Evolutionary conservation across 2,113 vertebrate genomes (phyloP), one percentile per base, ranked within the genome.

Genomic region (Podarcis raffonei): DNA sequence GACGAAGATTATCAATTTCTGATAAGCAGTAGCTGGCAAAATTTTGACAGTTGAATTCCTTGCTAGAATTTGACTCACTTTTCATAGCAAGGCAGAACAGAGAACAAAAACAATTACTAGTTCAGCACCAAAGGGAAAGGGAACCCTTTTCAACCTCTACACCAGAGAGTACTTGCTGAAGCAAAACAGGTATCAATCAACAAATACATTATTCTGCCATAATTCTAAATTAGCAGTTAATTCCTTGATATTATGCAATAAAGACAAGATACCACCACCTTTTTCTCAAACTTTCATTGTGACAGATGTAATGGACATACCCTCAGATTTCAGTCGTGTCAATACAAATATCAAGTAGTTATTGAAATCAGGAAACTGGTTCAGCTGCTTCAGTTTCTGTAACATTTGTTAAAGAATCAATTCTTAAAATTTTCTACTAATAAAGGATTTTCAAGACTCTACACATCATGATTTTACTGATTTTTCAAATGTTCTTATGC

Each of bases 291-390:
- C 5, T 72, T 37, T 35, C 9, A 48, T 87, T 27, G n/a, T 57
- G 27, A 59, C 27, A 81, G 32, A 72, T 81, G 81, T 81, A 74
- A 71, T 48, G 35, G 74, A 35, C 94, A 4, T 95, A 99, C 98
- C 98, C 95, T 99, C 98, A 1, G 98, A 98, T 92, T 98, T 99
- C 48, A 99, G 97, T 90, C 98, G 98, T 0, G 98, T 99, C 89
- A 99, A 96, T 75, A 99, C 98, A 30, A 99, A 99, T 91, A 99
- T 99, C 90, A 99, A 96, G 96, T 99, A 99, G 95, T 99, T 99
- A 96, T 99, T 99, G 95, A 99, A 99, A 94, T 99, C 98, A 0
- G 98, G 98, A 95, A 98, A 99, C 91, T 99, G 98, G 92, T 99
- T 99, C 62, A 99, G 97, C 90, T 99, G 98, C 94, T 99, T 98